Evolutionary conservation across 1,140 invertebrate species (phyloP), one percentile per base, ranked within the genome.

Genomic region (Agrypnia vestita): DNA sequence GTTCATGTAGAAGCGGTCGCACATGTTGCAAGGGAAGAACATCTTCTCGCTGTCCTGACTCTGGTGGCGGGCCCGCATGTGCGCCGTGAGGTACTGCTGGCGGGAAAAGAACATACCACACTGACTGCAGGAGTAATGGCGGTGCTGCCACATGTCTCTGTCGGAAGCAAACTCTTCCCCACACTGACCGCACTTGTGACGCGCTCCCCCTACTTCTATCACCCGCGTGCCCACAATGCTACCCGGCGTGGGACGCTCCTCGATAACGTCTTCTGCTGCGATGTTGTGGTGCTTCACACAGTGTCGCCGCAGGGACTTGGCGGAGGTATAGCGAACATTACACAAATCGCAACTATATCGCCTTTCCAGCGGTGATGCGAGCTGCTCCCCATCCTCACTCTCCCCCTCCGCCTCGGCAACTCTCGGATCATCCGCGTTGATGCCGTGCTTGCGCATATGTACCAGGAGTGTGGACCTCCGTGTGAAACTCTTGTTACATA

Each of bases 401-500:
- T 87, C 87, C 7, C 84, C 86, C n/a, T 87, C 88, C 0, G 86
- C 86, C 0, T 86, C 86, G 0, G 88, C 86, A 15, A 6, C 25
- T 35, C 79, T 80, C 25, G 85, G 84, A 7, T 81, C 83, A 0
- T 78, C 74, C 0, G 21, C 72, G 15, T 76, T 56, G 0, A 78
- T 44, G 13, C 88, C 88, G 76, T 90, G 89, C 78, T 90, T 90
- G 80, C 87, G 87, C 86, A 91, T 91, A 77, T 92, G 91, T 59
- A 90, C 88, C 4, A 89, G 86, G 3, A 91, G 84, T 1, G 86
- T 90, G 0, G 86, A 90, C 55, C 89, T 90, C 10, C 88, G 87
- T 0, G 90, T 89, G 69, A 93, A 92, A 35, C 87, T 88, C 82
- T 91, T 91, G 56, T 88, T 87, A 79, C 92, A 93, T 3, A 90